Base-by-base conservation (phyloP, 2,888 invertebrate genomes). In the Achlya flavicornis region DNA sequence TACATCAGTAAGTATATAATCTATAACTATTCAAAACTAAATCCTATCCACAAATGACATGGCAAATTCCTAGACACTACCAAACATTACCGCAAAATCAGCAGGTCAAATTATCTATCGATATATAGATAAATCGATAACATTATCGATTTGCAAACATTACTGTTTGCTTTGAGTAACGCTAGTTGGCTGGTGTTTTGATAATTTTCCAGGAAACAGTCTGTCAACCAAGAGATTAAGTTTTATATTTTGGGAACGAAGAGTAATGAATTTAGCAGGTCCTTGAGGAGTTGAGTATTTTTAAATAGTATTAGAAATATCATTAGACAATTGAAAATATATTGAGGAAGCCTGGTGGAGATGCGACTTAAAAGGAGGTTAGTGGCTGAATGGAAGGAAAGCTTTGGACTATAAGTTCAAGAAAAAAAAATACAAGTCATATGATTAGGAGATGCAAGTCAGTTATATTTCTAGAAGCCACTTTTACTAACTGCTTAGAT, bases 121-220 rank as follows among this genome's bases (percentile, higher is more conserved):
- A 64, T 66, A 65, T 61, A 48, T 59, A 63, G 65, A 68, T 64
- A 67, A 62, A 35, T 63, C 66, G 71, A 73, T 75, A 75, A 68
- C 67, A 66, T 53, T 71, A 77, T 73, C 71, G 46, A 41, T 68
- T 61, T 19, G 67, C 73, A 73, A 75, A 77, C 68, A 77, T 62
- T 48, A 61, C 61, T 66, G 65, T 64, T 64, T 66, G 26, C 53
- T 19, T 16, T 7, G 16, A 53, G 14, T 48, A 32, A 61, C 48
- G 35, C 53, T 53, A 53, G 53, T 53, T 53, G 53, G 19, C 16
- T 53, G 53, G 57, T 53, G 62, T 62, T 57, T 53, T 57, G 62
- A 62, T 41, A 53, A 61, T 63, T n/a, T n/a, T 62, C 61, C 32
- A 41, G 61, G 46, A 14, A 38, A 43, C 26, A 33, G 57, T 61